Evolutionary conservation across 2,888 invertebrate genomes (phyloP).

Genomic region (Drosophila differens): DNA sequence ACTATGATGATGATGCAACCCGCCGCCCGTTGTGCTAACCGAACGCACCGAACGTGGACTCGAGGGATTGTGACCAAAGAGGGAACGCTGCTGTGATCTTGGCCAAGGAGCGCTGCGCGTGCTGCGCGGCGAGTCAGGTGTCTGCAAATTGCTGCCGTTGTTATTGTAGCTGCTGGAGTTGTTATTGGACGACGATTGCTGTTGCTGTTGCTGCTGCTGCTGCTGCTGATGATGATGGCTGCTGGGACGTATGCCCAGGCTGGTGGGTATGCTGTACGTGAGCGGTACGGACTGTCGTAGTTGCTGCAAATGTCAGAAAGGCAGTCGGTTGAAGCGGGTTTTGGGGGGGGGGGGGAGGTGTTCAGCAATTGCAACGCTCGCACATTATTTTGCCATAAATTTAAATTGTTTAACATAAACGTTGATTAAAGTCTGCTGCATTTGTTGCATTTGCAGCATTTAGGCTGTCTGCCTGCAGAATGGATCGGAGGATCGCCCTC

Average conservation of each 20-base stretch:
- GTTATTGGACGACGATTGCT: constrained; percentile 71
- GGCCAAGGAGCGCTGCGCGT: constrained; percentile 93
- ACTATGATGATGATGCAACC: constrained; percentile 81
- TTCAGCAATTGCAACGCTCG: constrained; percentile 72
- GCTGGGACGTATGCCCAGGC: constrained; percentile 84
- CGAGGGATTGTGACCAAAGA: constrained; percentile 91
- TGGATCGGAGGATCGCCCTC: constrained; percentile 39
- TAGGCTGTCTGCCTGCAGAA: constrained; percentile 58
- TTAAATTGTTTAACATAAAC: constrained; percentile 82
- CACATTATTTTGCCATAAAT: constrained; percentile 82
- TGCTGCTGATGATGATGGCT: constrained; percentile 33
- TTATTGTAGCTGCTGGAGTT: constrained; percentile 81
- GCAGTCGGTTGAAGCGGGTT: not conserved
- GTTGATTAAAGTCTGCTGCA: constrained; percentile 77
- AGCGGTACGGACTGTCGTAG: constrained; percentile 86
- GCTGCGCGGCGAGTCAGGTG: constrained; percentile 91
- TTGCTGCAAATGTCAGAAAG: constrained; percentile 70
- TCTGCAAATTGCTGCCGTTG: constrained; percentile 81
- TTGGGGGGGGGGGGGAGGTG: constrained; percentile 16
- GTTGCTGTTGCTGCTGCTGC: constrained; percentile 65
- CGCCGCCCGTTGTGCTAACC: constrained; percentile 86
- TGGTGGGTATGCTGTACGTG: constrained; percentile 86
- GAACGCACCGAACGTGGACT: constrained; percentile 93
- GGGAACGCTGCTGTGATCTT: constrained; percentile 90
- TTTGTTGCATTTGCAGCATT: constrained; percentile 34